Percentiles rank a stretch among this genome's conserved stretches.
Conservation (phyloP, 2,113 vertebrate species). For the Nibea albiflora region DNA sequence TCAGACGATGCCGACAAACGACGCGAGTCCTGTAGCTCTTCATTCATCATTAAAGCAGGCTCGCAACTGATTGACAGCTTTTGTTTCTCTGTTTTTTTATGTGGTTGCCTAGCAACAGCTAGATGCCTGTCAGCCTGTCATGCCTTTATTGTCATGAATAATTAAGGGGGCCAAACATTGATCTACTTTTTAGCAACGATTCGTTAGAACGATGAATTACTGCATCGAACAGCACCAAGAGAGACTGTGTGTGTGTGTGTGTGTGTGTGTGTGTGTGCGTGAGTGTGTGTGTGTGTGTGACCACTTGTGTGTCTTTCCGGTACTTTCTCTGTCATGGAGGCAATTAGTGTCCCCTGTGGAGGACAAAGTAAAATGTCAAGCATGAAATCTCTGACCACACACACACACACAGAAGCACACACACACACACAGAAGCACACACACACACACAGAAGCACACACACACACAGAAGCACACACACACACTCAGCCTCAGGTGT, state of each 20-base stretch:
- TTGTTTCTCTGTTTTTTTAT: background rate
- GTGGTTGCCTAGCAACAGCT: background rate
- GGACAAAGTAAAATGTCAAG: constrained; percentile 24
- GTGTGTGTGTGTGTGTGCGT: background rate
- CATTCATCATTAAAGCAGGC: background rate
- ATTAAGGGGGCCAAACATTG: background rate
- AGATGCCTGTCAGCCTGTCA: background rate
- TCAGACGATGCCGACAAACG: background rate
- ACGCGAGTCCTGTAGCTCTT: background rate
- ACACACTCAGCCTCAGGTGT: background rate
- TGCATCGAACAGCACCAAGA: background rate
- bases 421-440: background rate
- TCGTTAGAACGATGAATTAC: background rate
- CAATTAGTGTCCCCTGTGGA: background rate
- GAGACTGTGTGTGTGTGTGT: too few species aligned
- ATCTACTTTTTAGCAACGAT: background rate
- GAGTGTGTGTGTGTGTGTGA: background rate
- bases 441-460: too few species aligned
- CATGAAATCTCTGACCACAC: background rate
- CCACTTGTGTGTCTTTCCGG: background rate
- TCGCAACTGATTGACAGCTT: background rate
- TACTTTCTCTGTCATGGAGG: background rate
- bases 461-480: background rate
- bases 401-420: background rate
- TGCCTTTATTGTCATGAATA: too few species aligned